Base-by-base conservation (phyloP, 2,113 vertebrate species). In the Phodopus roborovskii region DNA sequence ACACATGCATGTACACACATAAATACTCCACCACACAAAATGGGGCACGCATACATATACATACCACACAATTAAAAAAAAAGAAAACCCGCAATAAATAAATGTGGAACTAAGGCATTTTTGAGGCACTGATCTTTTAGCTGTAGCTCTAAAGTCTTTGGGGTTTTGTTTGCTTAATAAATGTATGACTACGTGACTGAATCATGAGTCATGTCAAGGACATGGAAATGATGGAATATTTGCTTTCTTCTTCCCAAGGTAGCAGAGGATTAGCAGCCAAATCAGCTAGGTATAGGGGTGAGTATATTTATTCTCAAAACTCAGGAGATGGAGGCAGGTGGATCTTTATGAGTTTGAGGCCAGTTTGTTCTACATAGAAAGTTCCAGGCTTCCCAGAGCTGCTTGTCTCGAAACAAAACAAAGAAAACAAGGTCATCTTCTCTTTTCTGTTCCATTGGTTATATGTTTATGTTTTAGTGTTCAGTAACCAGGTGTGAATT, bases 11-110 rank as follows among this genome's bases (percentile, higher is more conserved):
- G 36, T 58, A 84, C 16, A 45, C 12, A 50, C 10, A 36, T 36
- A 66, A 66, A 36, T 48, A 2, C 17, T 13, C 42, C 45, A 45
- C 28, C 17, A 30, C 26, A 66, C 16, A 45, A 17, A 48, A 7
- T 13, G 5, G 16, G 12, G 20, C 60, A 30, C 33, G 22, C 16
- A 48, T 33, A 66, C 16, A 45, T 48, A 17, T 20, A 33, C 28
- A 84, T 19, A 33, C 13, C 60, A 84, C 28, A 48, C 8, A 85
- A 19, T 45, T 45, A 30, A 6, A 16, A 71, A 71, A 83, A 62
- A 20, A 12, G 58, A 58, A 58, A 28, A n/a, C n/a, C n/a, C n/a
- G n/a, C n/a, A n/a, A 96, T 88, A 91, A 88, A 92, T 68, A 74
- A 93, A 85, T 56, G 66, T 1, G 5, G 39, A 89, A 56, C 39